Percentiles rank a stretch among this genome's conserved stretches.
Conservation (phyloP, 2,888 invertebrate genomes). For the Limnephilus marmoratus region DNA sequence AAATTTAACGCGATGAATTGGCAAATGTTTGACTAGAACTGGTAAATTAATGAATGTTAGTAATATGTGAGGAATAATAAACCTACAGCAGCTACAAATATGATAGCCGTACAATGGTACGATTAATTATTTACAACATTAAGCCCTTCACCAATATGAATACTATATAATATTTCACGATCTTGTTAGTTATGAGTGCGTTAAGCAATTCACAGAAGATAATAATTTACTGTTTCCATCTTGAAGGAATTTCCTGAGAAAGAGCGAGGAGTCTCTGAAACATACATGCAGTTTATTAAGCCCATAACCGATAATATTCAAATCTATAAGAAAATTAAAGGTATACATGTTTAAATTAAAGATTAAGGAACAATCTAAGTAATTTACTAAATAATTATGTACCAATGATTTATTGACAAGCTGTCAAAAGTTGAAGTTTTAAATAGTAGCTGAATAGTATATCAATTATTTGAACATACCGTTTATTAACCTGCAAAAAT, state of each 20-base stretch:
- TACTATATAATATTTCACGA: conserved; percentile 25
- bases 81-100: conserved; percentile 19
- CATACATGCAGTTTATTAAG: conserved; percentile 63
- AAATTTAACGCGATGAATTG: conserved; percentile 45
- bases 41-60: conserved; percentile 51
- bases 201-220: conserved; percentile 57
- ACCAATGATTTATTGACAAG: conserved; percentile 40
- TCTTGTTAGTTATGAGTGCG: conserved; percentile 56
- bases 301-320: conserved; percentile 54
- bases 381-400: conserved; percentile 28
- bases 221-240: conserved; percentile 58
- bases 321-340: not conserved
- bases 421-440: conserved; percentile 6
- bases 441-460: not conserved
- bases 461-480: conserved; percentile 34
- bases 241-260: conserved; percentile 53
- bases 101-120: conserved; percentile 31
- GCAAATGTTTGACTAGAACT: conserved; percentile 62
- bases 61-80: conserved; percentile 31
- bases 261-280: conserved; percentile 62
- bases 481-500: conserved; percentile 26
- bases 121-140: conserved; percentile 53
- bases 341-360: conserved; percentile 32
- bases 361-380: conserved; percentile 25
- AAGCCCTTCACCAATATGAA: conserved; percentile 55